phyloP scores from a whole-genome alignment of 2,888 invertebrate genomes.

The Cheilosia soror region DNA sequence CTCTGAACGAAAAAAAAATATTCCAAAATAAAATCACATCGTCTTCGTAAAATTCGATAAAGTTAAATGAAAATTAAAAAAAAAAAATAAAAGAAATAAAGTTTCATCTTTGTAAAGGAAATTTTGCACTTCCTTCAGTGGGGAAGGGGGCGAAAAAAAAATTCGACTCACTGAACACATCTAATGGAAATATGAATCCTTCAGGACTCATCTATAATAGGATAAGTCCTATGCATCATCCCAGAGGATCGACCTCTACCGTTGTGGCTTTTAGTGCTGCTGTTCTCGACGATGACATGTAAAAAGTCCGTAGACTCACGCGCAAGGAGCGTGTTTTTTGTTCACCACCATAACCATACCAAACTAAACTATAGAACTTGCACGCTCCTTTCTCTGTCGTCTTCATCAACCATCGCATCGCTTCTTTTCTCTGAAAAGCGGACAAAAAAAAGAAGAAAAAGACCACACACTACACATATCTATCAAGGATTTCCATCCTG shows the following conservation, averaged over 20 bases:
- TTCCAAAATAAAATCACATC: slow-evolving; percentile 49
- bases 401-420: slow-evolving; percentile 65
- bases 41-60: slow-evolving; percentile 57
- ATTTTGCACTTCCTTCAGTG: slow-evolving; percentile 7
- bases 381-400: slow-evolving; percentile 10
- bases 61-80: slow-evolving; percentile 56
- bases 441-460: slow-evolving; percentile 2
- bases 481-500: slow-evolving; percentile 62
- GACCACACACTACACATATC: slow-evolving; percentile 54
- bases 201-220: slow-evolving; percentile 68
- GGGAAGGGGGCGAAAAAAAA: background rate
- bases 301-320: slow-evolving; percentile 52
- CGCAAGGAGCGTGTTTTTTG: slow-evolving; percentile 39
- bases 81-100: slow-evolving; percentile 25
- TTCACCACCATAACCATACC: background rate
- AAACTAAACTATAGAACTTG: slow-evolving; percentile 37
- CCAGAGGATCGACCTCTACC: slow-evolving; percentile 35
- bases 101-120: slow-evolving; percentile 28
- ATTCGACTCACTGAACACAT: slow-evolving; percentile 52
- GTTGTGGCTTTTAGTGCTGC: slow-evolving; percentile 39
- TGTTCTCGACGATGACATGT: slow-evolving; percentile 39
- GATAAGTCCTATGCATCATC: slow-evolving; percentile 63
- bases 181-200: slow-evolving; percentile 74
- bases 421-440: slow-evolving; percentile 15
- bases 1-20: slow-evolving; percentile 23